Conservation (phyloP, 2,888 invertebrate genomes). For the Bedellia somnulentella region DNA sequence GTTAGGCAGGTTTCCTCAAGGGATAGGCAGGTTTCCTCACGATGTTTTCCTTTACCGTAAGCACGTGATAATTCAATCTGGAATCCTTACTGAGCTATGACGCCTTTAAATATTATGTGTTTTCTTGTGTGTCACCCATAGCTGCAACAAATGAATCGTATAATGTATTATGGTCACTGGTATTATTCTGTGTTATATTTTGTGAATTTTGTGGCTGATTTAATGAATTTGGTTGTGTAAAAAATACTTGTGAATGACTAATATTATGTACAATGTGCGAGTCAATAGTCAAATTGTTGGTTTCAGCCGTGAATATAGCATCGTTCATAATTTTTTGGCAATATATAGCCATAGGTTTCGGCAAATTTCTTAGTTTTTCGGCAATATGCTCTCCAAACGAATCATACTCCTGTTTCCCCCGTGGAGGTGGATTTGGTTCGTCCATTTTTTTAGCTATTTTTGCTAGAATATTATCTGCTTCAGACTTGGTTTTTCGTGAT, state of each 20-base stretch:
- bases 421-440: constrained; percentile 1
- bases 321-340: constrained; percentile 10
- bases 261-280: constrained; percentile 1
- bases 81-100: too few relatives aligned
- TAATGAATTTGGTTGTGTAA: not conserved
- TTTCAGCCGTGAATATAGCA: constrained; percentile 7
- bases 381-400: constrained; percentile 7
- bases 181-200: not conserved
- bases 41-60: too few relatives aligned
- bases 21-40: too few relatives aligned
- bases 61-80: too few relatives aligned
- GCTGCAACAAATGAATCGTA: not conserved
- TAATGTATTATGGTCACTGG: not conserved
- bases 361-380: constrained; percentile 8
- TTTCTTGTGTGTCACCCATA: not conserved
- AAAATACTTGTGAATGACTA: too few relatives aligned
- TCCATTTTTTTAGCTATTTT: not conserved
- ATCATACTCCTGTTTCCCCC: constrained; percentile 3
- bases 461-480: not conserved
- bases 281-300: not conserved
- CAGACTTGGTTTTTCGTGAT: not conserved
- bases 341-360: constrained; percentile 6
- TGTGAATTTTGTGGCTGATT: not conserved
- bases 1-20: too few relatives aligned
- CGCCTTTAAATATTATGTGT: too few relatives aligned